Conservation (phyloP, 2,113 vertebrate species). For the Craseonycteris thonglongyai region DNA sequence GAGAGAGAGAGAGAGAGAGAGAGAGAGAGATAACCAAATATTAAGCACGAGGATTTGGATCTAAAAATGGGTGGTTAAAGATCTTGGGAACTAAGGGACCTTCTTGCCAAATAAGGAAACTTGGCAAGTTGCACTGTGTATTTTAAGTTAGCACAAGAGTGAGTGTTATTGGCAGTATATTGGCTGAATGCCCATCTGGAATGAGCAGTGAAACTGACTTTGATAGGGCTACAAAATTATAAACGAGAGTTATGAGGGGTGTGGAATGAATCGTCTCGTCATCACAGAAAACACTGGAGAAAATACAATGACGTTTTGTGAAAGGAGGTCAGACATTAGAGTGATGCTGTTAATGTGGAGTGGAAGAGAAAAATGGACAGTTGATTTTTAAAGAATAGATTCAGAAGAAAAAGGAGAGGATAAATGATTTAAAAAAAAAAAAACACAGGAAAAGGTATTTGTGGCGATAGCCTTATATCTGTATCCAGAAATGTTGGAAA, state of each 20-base stretch:
- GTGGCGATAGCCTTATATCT: not conserved
- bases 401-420: not conserved
- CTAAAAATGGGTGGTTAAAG: conserved; percentile 84
- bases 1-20: conserved; percentile 2
- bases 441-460: not conserved
- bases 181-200: conserved; percentile 77
- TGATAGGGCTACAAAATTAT: conserved; percentile 2
- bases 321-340: conserved; percentile 26
- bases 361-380: not conserved
- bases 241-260: not conserved
- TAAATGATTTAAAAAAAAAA: not conserved
- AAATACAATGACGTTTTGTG: conserved; percentile 35
- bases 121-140: conserved; percentile 80
- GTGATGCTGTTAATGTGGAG: not conserved
- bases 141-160: conserved; percentile 81
- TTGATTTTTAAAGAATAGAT: conserved; percentile 38
- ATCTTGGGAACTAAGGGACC: conserved; percentile 79
- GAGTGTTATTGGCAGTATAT: conserved; percentile 83
- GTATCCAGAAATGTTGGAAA: conserved; percentile 21
- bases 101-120: conserved; percentile 86
- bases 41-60: conserved; percentile 68
- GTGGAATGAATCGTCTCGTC: not conserved
- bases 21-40: conserved; percentile 55
- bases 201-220: conserved; percentile 68
- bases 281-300: conserved; percentile 36